Evolutionary conservation across 2,888 invertebrate genomes (phyloP), one percentile per base, ranked within the genome.

Genomic region (Ormyrus thymus): DNA sequence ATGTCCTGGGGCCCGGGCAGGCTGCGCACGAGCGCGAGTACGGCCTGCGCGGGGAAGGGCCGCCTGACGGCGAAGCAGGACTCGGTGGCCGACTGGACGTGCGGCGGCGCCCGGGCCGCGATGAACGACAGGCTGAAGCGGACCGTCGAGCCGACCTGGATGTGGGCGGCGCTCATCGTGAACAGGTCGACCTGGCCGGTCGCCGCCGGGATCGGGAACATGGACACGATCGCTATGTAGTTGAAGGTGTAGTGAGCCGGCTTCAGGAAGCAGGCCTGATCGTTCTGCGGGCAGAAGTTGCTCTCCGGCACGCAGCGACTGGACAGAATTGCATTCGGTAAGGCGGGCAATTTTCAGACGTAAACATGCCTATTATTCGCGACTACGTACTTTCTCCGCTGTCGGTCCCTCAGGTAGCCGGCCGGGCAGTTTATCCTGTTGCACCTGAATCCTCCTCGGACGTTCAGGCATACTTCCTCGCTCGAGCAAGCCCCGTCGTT

Each of bases 211-310:
- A 97, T 92, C 71, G 94, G 94, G 74, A 96, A 91, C 87, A 96
- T 95, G 45, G 97, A 95, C 0, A 97, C 96, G 86, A 99, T 94
- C 0, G 97, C 96, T 84, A 99, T 95, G 90, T 97, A 98, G 90
- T 98, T 97, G 91, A 95, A 97, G 51, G 97, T 97, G 88, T 96
- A 96, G 71, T 96, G 95, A 64, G 96, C 93, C 0, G 98, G 97
- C 85, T 94, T 93, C 64, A 93, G 93, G 72, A 94, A 92, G 85
- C 98, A 98, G 46, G 93, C 92, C 85, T 91, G 90, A 88, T 96
- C 95, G n/a, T 93, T 92, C 45, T 93, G 91, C 56, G 93, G 93
- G 87, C 98, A 98, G 56, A 46, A 65, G 64, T 93, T 92, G 73
- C 93, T 93, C 48, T 93, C 92, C 73, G 95, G 92, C 73, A 94